Evolutionary conservation across 2,797 vertebrate genomes (phyloP), one percentile per base, ranked within the genome.

Genomic region (Lepus oiostolus): DNA sequence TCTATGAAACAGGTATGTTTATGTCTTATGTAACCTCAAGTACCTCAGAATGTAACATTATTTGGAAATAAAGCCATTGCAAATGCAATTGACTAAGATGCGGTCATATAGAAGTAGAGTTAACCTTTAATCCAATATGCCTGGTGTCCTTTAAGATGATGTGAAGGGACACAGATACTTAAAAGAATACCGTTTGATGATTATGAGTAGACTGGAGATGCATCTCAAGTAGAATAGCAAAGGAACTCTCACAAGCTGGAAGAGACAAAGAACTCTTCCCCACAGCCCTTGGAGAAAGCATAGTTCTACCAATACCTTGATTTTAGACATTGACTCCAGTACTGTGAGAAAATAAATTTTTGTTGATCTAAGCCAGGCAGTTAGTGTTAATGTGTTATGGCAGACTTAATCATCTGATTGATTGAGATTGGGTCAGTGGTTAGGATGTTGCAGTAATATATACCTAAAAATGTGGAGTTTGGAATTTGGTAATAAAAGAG

Each of bases 321-420:
- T 67, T 79, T 87, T 47, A 60, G 47, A 84, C 54, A 72, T 93
- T 38, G 83, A 77, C 10, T 92, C 50, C n/a, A 32, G 17, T 89
- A 81, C 5, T 62, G 1, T 79, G 67, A 80, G 16, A 92, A 9
- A 82, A 76, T 62, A 75, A 32, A 86, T 89, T 62, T 93, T 28
- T 90, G 5, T 90, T 54, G 9, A 80, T 72, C 21, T 79, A 42
- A 87, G 12, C 26, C 30, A 79, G 7, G 14, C 4, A 50, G 28
- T 90, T 77, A 58, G 11, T 83, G 42, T 16, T 67, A 77, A 58
- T 72, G 81, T 86, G 9, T 75, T 93, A 72, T 52, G n/a, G 50
- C 11, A 72, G 77, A 62, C n/a, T 28, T 72, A 72, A 22, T 9
- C 63, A 84, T 84, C 54, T 62, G 83, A 50, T 84, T 54, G 21